Evolutionary conservation across 2,888 invertebrate genomes (phyloP).

Genomic region (Spisula solida): DNA sequence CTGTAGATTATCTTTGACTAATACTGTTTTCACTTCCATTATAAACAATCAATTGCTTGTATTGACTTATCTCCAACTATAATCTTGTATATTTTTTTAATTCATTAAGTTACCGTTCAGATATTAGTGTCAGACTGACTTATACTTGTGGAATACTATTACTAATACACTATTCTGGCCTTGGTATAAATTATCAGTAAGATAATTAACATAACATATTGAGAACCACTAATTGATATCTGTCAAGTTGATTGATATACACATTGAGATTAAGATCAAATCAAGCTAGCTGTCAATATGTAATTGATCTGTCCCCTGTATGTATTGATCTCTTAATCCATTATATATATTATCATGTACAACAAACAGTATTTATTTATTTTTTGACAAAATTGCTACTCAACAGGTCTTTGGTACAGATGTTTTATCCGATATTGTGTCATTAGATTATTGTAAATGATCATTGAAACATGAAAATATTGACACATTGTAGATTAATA

Average conservation of each 20-base stretch:
- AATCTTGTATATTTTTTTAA: slow-evolving; percentile 19
- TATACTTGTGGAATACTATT: not conserved
- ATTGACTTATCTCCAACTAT: slow-evolving; percentile 14
- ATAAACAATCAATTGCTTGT: not conserved
- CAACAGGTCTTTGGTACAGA: slow-evolving; percentile 4
- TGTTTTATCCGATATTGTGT: not conserved
- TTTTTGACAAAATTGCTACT: not conserved
- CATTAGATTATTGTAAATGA: not conserved
- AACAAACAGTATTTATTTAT: slow-evolving; percentile 2
- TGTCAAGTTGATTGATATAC: slow-evolving; percentile 29
- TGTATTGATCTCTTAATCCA: not conserved
- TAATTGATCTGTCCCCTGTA: slow-evolving; percentile 5
- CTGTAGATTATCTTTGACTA: not conserved
- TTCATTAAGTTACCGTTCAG: not conserved
- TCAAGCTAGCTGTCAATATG: slow-evolving; percentile 34
- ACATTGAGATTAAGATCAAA: slow-evolving; percentile 35
- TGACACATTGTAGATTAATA: not conserved
- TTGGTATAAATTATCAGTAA: not conserved
- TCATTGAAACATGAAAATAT: slow-evolving; percentile 5
- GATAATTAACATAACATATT: not conserved
- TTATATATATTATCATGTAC: not conserved
- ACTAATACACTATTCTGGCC: not conserved
- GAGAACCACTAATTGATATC: not conserved
- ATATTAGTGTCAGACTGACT: not conserved
- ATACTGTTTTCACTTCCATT: not conserved